Evolutionary conservation across 2,888 invertebrate genomes (phyloP).

Genomic region (Leucania comma): DNA sequence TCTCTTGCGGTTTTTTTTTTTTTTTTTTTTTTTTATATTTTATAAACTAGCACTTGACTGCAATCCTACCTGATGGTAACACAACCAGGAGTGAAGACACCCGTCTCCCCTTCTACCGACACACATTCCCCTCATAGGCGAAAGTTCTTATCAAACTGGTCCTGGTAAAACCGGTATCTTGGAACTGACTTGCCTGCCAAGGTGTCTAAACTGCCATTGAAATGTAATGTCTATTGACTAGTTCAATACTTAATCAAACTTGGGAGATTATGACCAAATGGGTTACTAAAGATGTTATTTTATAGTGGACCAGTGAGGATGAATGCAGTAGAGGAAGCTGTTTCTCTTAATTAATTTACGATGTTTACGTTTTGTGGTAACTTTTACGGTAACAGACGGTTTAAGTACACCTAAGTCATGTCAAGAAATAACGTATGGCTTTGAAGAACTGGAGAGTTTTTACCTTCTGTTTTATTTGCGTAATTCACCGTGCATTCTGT

Average conservation of each 20-base stretch:
- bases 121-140: slow-evolving; percentile 64
- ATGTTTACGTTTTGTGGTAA: slow-evolving; percentile 25
- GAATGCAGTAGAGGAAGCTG: slow-evolving; percentile 7
- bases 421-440: not conserved
- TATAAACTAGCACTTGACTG: no score
- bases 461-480: slow-evolving; percentile 1
- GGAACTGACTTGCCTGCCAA: slow-evolving; percentile 75
- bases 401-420: slow-evolving; percentile 10
- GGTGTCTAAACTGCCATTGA: slow-evolving; percentile 81
- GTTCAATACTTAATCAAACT: slow-evolving; percentile 58
- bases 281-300: slow-evolving; percentile 46
- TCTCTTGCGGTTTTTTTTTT: slow-evolving; percentile 80
- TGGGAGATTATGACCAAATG: slow-evolving; percentile 38
- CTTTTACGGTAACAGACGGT: slow-evolving; percentile 16
- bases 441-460: not conserved
- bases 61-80: no score
- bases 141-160: slow-evolving; percentile 77
- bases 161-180: slow-evolving; percentile 77
- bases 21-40: no score
- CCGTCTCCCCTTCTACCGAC: slow-evolving; percentile 56
- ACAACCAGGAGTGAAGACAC: slow-evolving; percentile 72
- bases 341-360: slow-evolving; percentile 23
- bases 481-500: not conserved
- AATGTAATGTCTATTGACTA: slow-evolving; percentile 75
- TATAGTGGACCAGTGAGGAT: slow-evolving; percentile 15